These are phyloP conservation scores for Prorops nasuta DNA, from an alignment of 1,140 invertebrate genomes.

Conservation along the genomic window DNA sequence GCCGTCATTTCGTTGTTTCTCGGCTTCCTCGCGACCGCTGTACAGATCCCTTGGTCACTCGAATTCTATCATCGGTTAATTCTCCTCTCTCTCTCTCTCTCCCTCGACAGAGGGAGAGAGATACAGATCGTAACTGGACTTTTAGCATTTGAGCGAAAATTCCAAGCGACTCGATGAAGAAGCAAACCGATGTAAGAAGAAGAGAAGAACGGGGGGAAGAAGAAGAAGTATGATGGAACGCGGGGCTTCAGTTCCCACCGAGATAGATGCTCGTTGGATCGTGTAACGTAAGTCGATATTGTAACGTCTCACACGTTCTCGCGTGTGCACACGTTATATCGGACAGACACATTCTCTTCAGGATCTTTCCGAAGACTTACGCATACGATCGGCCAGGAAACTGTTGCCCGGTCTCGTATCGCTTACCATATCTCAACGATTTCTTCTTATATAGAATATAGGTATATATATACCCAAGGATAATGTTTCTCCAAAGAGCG, in stretches of 20 bases:
- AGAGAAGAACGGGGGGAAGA: no score
- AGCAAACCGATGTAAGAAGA: no score
- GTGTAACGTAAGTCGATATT: slow-evolving; percentile 48
- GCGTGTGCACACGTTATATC: neutral
- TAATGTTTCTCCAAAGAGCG: slow-evolving; percentile 36
- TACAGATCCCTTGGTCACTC: slow-evolving; percentile 16
- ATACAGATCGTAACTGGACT: no score
- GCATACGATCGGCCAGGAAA: slow-evolving; percentile 38
- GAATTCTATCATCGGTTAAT: slow-evolving; percentile 15
- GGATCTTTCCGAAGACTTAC: slow-evolving; percentile 47
- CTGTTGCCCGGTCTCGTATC: slow-evolving; percentile 35
- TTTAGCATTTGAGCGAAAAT: no score
- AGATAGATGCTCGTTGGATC: slow-evolving; percentile 45
- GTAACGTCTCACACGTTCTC: slow-evolving; percentile 12
- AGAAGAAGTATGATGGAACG: slow-evolving; percentile 20
- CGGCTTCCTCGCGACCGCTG: slow-evolving; percentile 40
- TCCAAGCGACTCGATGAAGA: no score
- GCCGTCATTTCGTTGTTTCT: slow-evolving; percentile 51
- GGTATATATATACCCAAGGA: no score
- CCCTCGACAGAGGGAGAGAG: no score
- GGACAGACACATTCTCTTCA: no score
- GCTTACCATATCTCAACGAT: slow-evolving; percentile 39
- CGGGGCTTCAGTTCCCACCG: slow-evolving; percentile 47
- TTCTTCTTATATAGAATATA: slow-evolving; percentile 43
- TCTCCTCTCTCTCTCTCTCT: slow-evolving; percentile 6